Base-by-base conservation (phyloP, 2,888 invertebrate genomes). In the Myopa testacea region DNA sequence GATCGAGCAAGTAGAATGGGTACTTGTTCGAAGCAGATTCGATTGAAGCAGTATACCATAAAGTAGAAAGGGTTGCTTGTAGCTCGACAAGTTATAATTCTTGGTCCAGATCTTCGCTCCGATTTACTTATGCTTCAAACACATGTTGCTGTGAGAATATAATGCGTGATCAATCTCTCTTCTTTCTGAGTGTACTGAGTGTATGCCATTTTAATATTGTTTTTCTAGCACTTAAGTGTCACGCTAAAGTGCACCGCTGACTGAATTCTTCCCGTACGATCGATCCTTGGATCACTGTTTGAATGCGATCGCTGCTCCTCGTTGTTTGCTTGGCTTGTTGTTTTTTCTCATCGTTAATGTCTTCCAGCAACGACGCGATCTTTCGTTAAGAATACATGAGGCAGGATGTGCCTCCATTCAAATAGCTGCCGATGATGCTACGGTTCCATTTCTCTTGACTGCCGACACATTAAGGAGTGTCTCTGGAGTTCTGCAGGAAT, bases 351-450 rank as follows among this genome's bases (percentile, higher is more conserved):
- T 62, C 65, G 74, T 50, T 52, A 65, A 34, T 63, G 4, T 55
- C 16, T 55, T 52, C 68, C 12, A 34, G 26, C 62, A n/a, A 26
- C 52, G 37, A 60, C 73, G 14, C 45, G 74, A 65, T 16, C 37
- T 55, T 69, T 40, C 38, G 65, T 7, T 37, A n/a, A 34, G 50
- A 10, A 63, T n/a, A 19, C 38, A 16, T 52, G 16, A 6, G n/a
- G 52, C 74, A 74, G 74, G 74, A 74, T 74, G 74, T 40, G 73
- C 73, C 40, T 26, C 26, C 10, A 58, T 8, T 26, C 26, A n/a
- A 58, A n/a, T 52, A n/a, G 55, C 55, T 55, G 55, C 16, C 55
- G 55, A 8, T 37, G 34, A 37, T 7, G 8, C 65, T 4, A 65
- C 37, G 10, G 26, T 26, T 10, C 19, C 62, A 62, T n/a, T 62